Base-by-base conservation (phyloP, 2,797 vertebrate species). In the Mus spretus region DNA sequence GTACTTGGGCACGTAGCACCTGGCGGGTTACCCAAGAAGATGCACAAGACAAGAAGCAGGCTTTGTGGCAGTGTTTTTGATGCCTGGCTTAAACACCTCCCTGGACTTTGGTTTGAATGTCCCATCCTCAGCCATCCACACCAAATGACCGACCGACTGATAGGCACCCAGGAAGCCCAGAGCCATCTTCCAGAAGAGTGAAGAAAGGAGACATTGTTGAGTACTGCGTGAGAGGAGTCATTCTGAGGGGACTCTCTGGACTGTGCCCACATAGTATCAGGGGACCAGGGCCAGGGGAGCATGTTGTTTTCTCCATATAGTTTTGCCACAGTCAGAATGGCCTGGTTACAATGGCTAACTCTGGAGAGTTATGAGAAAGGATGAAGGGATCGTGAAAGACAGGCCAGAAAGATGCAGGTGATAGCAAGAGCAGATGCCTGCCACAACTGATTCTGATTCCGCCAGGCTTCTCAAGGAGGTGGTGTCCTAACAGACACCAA, bases 361-460 rank as follows among this genome's bases (percentile, higher is more conserved):
- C 80, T n/a, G 13, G 17, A 19, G 47, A 34, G 6, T 79, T 26
- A 65, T 26, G 37, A 81, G 53, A 47, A 94, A 61, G 20, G 3
- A 44, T 13, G 31, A 2, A 6, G 20, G 19, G 40, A 2, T 13
- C 10, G 2, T 6, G 11, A 50, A 74, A n/a, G 44, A 40, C n/a
- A 6, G 1, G 24, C 7, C 34, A 3, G 8, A 26, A 26, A 1
- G 0, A 11, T 4, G 11, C 15, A 10, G 12, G 15, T 9, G 13
- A 55, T 6, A 17, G 61, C 83, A n/a, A 37, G 26, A 6, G 24
- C 34, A n/a, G 40, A 20, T 1, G 9, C 26, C 75, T 19, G 19
- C 1, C 3, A 0, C 15, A 1, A 24, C 0, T 0, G 0, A 50
- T 6, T 22, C n/a, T n/a, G n/a, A n/a, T n/a, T n/a, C n/a, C n/a